Evolutionary conservation across 2,888 invertebrate genomes (phyloP), one percentile per base, ranked within the genome.

Genomic region (Watsonalla binaria): DNA sequence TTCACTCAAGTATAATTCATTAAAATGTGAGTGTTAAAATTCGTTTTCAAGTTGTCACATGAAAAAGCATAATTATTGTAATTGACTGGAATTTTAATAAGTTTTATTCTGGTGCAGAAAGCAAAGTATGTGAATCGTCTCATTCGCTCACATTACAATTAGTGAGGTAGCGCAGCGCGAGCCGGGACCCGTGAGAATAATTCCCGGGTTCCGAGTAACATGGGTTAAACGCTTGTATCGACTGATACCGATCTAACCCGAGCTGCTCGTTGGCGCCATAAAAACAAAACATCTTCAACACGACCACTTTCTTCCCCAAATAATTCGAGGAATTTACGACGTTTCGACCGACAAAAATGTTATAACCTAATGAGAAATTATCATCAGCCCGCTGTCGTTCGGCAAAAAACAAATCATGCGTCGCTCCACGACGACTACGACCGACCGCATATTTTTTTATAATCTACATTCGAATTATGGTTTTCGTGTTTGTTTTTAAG

Each of bases 361-460:
- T 88, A 87, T 87, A 88, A 85, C 84, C 86, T 89, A 90, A 90
- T 90, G 89, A 90, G 90, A 89, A 90, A 90, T 90, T 89, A 90
- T 88, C 88, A 90, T 89, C 86, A 86, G 79, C 56, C 70, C 77
- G 76, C 80, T 77, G 81, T 80, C 76, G 72, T 65, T 72, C 68
- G 72, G 85, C 86, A 87, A 88, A 89, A 89, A 89, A 84, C 74
- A 71, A 79, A 78, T 82, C 84, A 74, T 80, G 78, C 71, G 70
- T 66, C 71, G 72, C 70, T 70, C 69, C 37, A 14, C 13, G 71
- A 76, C 69, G 72, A 79, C 24, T 24, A 24, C 76, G 72, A 70
- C 71, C 72, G 72, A 76, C 75, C 74, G 81, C 80, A 72, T 78
- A 81, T 84, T 86, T 87, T 48, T 87, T 86, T 82, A 70, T 73